phyloP scores from a whole-genome alignment of 2,888 invertebrate genomes.

The Mantis religiosa region DNA sequence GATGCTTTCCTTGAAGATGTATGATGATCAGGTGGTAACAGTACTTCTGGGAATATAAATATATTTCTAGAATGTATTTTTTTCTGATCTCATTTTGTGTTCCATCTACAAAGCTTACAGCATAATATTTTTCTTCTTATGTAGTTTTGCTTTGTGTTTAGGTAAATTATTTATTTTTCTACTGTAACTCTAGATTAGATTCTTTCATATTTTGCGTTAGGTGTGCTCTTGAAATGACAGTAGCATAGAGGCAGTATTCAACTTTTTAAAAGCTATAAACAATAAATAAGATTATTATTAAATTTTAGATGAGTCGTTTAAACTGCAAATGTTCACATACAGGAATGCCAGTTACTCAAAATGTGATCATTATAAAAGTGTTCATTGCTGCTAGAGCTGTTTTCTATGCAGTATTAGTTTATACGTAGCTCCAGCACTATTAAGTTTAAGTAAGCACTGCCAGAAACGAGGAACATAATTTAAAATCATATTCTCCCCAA shows the following conservation, averaged over 20 bases:
- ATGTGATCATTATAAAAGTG: background rate
- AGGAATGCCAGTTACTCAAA: background rate
- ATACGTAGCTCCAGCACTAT: background rate
- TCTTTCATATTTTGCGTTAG: background rate
- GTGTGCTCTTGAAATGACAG: background rate
- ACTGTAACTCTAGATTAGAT: background rate
- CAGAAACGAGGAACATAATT: too few relatives aligned
- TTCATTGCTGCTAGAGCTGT: background rate
- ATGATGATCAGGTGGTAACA: background rate
- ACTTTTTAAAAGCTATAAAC: background rate
- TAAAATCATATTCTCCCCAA: too few relatives aligned
- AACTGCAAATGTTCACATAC: background rate
- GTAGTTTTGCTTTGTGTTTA: background rate
- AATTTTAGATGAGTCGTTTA: background rate
- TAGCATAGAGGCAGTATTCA: background rate
- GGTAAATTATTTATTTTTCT: background rate
- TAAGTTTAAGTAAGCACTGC: background rate
- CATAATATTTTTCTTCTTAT: background rate
- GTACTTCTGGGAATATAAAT: background rate
- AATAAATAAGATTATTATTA: background rate
- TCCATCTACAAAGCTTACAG: background rate
- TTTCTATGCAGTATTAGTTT: background rate
- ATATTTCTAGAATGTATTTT: background rate
- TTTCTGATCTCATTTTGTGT: background rate
- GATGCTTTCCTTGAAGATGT: background rate